phyloP scores from a whole-genome alignment of 2,113 vertebrate genomes.

The Eubucco bourcierii region DNA sequence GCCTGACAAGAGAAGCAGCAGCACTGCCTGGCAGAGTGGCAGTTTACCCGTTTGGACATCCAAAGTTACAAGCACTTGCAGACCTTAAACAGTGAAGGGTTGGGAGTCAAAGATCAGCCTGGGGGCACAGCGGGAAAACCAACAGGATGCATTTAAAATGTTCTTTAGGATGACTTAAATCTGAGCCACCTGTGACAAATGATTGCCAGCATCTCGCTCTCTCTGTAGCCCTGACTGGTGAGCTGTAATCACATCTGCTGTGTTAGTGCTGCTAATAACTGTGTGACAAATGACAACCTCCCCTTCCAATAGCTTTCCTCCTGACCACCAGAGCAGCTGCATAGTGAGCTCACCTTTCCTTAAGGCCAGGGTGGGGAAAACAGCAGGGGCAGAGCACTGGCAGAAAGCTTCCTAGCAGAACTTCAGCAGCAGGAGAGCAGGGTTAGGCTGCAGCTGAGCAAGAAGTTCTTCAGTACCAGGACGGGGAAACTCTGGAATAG shows the following conservation, averaged over 20 bases:
- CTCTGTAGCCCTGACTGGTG: conserved; percentile 11
- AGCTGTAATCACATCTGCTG: conserved; percentile 40
- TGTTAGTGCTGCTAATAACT: conserved; percentile 15
- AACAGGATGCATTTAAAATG: conserved; percentile 26
- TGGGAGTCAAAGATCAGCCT: conserved; percentile 21
- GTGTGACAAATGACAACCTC: conserved; percentile 9
- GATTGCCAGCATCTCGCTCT: conserved; percentile 23
- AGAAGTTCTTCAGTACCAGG: too few relatives aligned
- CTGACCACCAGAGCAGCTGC: background rate
- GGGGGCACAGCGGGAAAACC: background rate
- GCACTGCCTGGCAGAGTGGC: background rate
- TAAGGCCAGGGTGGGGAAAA: background rate
- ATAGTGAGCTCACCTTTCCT: background rate
- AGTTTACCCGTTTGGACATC: background rate
- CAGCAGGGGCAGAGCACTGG: background rate
- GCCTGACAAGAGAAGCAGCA: background rate
- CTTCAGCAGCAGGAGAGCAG: background rate
- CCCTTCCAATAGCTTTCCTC: conserved; percentile 37
- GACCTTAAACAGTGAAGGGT: background rate
- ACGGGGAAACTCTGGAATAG: too few relatives aligned
- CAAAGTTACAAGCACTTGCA: background rate
- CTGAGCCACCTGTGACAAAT: conserved; percentile 43
- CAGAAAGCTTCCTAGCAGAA: background rate
- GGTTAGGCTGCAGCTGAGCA: background rate
- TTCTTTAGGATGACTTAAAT: conserved; percentile 27